These are phyloP conservation scores for Nesogale talazaci DNA, from an alignment of 2,113 vertebrate species.

Conservation along the genomic window DNA sequence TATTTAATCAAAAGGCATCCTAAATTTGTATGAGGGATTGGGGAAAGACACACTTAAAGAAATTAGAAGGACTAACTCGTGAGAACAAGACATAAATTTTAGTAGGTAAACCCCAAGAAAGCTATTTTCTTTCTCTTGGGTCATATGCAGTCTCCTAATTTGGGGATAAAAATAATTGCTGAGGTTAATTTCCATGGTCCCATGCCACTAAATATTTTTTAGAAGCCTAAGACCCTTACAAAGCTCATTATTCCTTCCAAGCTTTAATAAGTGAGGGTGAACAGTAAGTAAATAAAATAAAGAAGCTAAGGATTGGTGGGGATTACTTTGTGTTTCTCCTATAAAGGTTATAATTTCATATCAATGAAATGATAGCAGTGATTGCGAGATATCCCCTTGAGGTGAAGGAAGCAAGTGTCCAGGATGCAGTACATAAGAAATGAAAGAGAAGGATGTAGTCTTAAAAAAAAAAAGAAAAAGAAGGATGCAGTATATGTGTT, in stretches of 20 bases:
- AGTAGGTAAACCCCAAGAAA: neutral
- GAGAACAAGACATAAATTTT: neutral
- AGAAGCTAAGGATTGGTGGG: conserved; percentile 38
- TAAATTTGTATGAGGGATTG: neutral
- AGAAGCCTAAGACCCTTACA: conserved; percentile 50
- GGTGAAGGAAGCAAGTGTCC: neutral
- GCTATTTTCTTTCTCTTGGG: neutral
- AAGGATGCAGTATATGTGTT: neutral
- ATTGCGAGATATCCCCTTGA: neutral
- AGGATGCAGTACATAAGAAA: no score
- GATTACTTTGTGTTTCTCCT: conserved; percentile 1
- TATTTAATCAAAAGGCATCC: neutral
- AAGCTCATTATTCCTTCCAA: conserved; percentile 69
- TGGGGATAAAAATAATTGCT: neutral
- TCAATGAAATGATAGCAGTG: neutral
- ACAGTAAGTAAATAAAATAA: conserved; percentile 65
- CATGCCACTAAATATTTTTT: conserved; percentile 47
- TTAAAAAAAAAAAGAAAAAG: no score
- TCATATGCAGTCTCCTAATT: conserved; percentile 29
- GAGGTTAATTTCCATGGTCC: conserved; percentile 59
- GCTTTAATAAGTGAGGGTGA: conserved; percentile 73
- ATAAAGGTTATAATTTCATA: conserved; percentile 59
- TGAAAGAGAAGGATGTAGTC: no score
- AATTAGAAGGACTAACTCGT: neutral
- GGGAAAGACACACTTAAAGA: neutral